Percentiles rank a stretch among this genome's conserved stretches.
phyloP scores from a whole-genome alignment of 2,113 vertebrate species.

The Maccullochella peelii region DNA sequence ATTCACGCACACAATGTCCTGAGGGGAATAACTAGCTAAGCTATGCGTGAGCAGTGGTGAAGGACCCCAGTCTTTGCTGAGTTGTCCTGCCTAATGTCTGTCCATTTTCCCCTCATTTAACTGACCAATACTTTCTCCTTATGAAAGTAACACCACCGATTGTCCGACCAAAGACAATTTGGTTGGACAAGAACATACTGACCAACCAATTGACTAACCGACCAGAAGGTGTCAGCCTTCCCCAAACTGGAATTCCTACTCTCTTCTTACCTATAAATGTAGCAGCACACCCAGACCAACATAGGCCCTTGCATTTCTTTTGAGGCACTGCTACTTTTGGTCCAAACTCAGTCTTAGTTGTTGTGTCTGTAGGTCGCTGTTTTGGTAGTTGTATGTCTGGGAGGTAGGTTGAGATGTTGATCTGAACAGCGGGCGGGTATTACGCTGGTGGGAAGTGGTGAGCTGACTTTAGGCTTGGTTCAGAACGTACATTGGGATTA shows the following conservation, averaged over 20 bases:
- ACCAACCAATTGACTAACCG: no score
- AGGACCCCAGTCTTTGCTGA: no score
- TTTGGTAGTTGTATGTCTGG: not conserved
- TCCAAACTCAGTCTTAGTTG: not conserved
- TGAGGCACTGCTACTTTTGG: not conserved
- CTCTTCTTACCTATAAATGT: not conserved
- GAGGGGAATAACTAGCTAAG: no score
- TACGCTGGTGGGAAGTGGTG: not conserved
- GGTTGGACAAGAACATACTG: no score
- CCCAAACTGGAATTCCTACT: not conserved
- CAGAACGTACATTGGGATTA: not conserved
- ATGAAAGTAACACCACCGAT: no score
- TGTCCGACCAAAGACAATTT: no score
- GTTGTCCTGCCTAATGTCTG: no score
- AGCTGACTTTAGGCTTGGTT: not conserved
- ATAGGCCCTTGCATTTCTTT: not conserved
- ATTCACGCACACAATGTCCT: no score
- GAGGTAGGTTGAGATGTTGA: not conserved
- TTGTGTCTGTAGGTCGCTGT: not conserved
- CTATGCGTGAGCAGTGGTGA: no score
- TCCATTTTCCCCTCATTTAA: no score
- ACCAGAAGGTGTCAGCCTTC: no score
- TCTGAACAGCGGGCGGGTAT: not conserved
- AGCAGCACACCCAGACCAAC: not conserved
- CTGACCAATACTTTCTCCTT: no score